Base-by-base conservation (phyloP, 2,888 invertebrate species). In the Panzeria rudis region DNA sequence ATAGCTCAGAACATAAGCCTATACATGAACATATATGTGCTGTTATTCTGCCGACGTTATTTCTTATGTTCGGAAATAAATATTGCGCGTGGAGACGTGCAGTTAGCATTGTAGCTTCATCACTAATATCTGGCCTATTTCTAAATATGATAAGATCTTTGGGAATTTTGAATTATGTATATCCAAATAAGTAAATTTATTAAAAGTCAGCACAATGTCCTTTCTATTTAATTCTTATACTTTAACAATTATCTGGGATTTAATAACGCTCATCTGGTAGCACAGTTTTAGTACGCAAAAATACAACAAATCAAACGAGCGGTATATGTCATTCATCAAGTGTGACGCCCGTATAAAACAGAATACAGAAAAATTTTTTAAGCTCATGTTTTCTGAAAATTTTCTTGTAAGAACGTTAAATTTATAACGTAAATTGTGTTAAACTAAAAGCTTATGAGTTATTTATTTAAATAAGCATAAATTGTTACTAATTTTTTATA, bases 331-430 rank as follows among this genome's bases (percentile, higher is more conserved):
- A 78, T 78, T 78, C 83, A 78, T 78, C 77, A 83, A 77, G 79
- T 84, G 84, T 84, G 84, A 84, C 84, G 84, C 84, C 84, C 84
- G 81, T 81, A 80, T 75, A 84, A 79, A 81, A 54, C 52, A 73
- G 81, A 85, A 82, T 85, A 85, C 81, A 85, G 85, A 85, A 78
- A 84, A 80, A 75, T 54, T 82, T 77, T 73, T 47, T 61, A 44
- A 75, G 52, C 56, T 76, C 69, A 77, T 85, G 78, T 85, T 85
- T 85, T 85, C 69, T 78, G 78, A 59, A 82, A 69, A 78, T 71
- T 82, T 78, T 32, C 7, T 5, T 50, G 64, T 69, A 71, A 85
- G 73, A 79, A 82, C 73, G 61, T 62, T 77, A 62, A 68, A 77
- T 69, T 61, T 66, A 64, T 82, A 82, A 79, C 44, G 59, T 52